Percentiles rank a stretch among this genome's conserved stretches.
phyloP scores from a whole-genome alignment of 2,113 vertebrate species.

The Piprites chloris region DNA sequence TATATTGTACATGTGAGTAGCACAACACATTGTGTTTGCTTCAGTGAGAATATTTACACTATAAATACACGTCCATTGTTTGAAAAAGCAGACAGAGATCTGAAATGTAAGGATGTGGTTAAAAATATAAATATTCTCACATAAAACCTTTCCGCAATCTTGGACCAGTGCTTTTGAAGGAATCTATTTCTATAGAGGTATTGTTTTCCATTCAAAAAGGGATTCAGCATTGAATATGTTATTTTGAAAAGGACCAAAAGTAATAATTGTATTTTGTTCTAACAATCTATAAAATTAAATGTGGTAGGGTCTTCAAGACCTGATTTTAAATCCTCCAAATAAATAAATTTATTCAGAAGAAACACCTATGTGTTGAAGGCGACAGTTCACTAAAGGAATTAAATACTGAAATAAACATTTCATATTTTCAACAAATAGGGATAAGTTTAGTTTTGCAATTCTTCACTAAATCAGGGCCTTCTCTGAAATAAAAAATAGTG shows the following conservation, averaged over 20 bases:
- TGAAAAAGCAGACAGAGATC: constrained; percentile 37
- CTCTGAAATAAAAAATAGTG: background rate
- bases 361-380: background rate
- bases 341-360: background rate
- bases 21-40: constrained; percentile 49
- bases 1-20: constrained; percentile 53
- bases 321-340: background rate
- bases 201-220: constrained; percentile 38
- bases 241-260: constrained; percentile 5
- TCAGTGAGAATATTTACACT: constrained; percentile 45
- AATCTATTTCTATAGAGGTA: background rate
- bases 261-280: constrained; percentile 21
- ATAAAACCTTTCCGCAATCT: constrained; percentile 29
- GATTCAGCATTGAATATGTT: background rate
- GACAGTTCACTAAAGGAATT: background rate
- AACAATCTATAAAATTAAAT: constrained; percentile 7
- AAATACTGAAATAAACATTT: background rate
- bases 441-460: background rate
- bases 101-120: constrained; percentile 24
- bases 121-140: constrained; percentile 10
- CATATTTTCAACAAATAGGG: background rate
- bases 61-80: constrained; percentile 51
- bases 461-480: background rate
- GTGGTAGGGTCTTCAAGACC: background rate
- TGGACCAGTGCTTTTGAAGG: background rate